phyloP scores from a whole-genome alignment of 37 sponge, comb jelly and placozoan genomes.

The Petrosia ficiformis region DNA sequence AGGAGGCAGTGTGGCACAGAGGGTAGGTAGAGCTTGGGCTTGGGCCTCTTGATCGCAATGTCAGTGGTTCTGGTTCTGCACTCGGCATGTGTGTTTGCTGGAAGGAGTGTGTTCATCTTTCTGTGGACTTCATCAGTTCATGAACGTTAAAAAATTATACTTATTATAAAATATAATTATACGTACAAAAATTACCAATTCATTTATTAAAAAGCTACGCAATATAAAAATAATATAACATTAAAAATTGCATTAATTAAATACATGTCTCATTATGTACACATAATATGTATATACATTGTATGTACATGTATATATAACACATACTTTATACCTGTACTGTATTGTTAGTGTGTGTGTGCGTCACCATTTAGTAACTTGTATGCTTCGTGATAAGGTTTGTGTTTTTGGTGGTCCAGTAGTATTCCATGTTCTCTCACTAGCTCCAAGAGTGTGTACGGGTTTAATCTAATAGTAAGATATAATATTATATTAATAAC shows the following conservation, averaged over 20 bases:
- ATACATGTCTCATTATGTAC: too few relatives aligned
- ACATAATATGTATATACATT: too few relatives aligned
- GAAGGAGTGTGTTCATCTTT: too few relatives aligned
- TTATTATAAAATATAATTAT: not conserved
- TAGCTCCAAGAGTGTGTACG: slow-evolving; percentile 70
- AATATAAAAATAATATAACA: not conserved
- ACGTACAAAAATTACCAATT: not conserved
- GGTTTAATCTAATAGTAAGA: slow-evolving; percentile 59
- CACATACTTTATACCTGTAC: not conserved
- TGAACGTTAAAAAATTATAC: too few relatives aligned
- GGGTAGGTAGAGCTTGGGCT: too few relatives aligned
- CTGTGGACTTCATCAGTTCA: too few relatives aligned
- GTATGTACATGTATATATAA: too few relatives aligned
- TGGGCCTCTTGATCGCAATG: too few relatives aligned
- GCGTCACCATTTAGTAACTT: slow-evolving; percentile 46
- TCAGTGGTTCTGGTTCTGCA: too few relatives aligned
- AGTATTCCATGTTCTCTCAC: slow-evolving; percentile 63
- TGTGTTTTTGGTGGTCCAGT: not conserved
- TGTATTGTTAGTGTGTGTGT: not conserved
- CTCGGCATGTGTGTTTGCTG: too few relatives aligned
- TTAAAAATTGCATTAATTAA: too few relatives aligned
- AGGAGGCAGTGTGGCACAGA: too few relatives aligned
- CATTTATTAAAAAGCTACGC: not conserved
- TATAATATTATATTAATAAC: not conserved
- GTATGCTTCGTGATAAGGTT: slow-evolving; percentile 22